Percentiles rank a stretch among this genome's conserved stretches.
phyloP scores from a whole-genome alignment of 2,113 vertebrate species.

The Tyto alba region DNA sequence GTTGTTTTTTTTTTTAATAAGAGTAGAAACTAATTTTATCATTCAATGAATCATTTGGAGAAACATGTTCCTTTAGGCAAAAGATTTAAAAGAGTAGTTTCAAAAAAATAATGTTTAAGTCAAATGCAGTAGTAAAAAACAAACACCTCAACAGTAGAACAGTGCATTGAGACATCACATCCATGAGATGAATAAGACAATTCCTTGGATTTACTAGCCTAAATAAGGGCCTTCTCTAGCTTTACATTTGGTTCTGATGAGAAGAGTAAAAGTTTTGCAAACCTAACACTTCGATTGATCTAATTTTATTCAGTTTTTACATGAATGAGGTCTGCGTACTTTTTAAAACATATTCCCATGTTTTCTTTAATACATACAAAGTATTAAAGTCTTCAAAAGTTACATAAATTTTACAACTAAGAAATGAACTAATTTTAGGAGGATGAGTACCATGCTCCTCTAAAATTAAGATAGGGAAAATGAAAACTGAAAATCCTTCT shows the following conservation, averaged over 20 bases:
- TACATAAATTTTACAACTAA: neutral
- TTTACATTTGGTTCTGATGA: neutral
- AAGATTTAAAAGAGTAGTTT: neutral
- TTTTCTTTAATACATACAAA: neutral
- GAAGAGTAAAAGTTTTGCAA: neutral
- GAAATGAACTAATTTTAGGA: neutral
- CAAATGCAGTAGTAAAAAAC: neutral
- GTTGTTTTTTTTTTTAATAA: neutral
- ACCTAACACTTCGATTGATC: neutral
- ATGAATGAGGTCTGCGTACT: neutral
- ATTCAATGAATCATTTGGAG: neutral
- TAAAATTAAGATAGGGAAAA: neutral
- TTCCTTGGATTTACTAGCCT: neutral
- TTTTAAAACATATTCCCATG: neutral
- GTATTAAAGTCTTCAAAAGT: neutral
- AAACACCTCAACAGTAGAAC: neutral
- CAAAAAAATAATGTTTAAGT: neutral
- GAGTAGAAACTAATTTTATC: neutral
- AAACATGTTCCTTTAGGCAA: neutral
- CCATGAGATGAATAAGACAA: neutral
- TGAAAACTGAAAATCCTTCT: conserved; percentile 11
- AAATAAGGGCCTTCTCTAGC: neutral
- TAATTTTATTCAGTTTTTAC: neutral
- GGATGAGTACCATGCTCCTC: neutral
- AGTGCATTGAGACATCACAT: neutral